These are phyloP conservation scores for Elysia chlorotica DNA, from an alignment of 1,140 invertebrate genomes.

Conservation along the genomic window DNA sequence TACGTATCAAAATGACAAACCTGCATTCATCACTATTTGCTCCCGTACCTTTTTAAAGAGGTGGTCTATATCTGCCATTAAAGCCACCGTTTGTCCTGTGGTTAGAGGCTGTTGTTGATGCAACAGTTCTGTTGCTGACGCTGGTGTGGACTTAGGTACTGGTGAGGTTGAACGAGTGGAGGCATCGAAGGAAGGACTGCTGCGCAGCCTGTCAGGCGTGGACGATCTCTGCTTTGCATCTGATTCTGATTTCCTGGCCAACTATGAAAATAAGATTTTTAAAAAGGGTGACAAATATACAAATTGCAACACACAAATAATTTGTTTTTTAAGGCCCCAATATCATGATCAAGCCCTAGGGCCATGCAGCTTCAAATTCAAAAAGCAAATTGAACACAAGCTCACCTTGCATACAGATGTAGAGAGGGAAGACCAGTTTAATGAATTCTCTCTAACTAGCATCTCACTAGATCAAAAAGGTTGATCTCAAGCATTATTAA, in stretches of 20 bases:
- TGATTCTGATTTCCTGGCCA: background rate
- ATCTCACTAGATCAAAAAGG: too few species aligned
- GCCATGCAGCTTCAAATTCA: background rate
- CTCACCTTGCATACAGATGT: background rate
- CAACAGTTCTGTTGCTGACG: background rate
- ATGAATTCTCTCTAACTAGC: too few species aligned
- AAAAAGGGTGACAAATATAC: background rate
- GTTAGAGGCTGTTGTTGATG: constrained; percentile 1
- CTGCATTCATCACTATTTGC: too few species aligned
- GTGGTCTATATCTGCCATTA: constrained; percentile 12
- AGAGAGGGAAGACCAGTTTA: too few species aligned
- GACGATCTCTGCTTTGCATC: background rate
- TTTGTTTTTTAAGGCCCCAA: background rate
- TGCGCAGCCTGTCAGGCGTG: constrained; percentile 6
- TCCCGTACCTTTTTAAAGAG: constrained; percentile 5
- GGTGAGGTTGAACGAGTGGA: background rate
- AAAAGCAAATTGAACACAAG: background rate
- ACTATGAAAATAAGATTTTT: background rate
- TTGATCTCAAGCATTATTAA: too few species aligned
- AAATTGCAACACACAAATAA: background rate
- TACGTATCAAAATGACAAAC: too few species aligned
- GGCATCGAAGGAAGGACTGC: too few species aligned
- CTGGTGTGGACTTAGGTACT: too few species aligned
- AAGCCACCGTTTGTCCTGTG: constrained; percentile 5
- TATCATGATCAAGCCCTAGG: too few species aligned